Base-by-base conservation (phyloP, 2,113 vertebrate species). In the Numenius arquata region DNA sequence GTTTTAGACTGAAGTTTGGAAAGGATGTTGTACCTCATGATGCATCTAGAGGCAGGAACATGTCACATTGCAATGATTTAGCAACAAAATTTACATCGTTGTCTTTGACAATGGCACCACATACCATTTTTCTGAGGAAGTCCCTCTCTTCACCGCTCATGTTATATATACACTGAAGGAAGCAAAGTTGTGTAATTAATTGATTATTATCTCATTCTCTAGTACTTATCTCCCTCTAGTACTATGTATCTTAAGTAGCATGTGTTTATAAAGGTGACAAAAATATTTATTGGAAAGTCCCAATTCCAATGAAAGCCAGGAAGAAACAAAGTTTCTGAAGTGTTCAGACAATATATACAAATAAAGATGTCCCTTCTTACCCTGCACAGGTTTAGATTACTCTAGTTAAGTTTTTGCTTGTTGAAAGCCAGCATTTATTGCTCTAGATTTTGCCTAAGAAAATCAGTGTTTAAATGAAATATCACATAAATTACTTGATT, bases 11-110 rank as follows among this genome's bases (percentile, higher is more conserved):
- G 14, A 77, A 50, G 32, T 21, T 61, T n/a, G 67, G 43, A 84
- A 80, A 47, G 48, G 14, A 65, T 61, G 72, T 38, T 77, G 19
- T 32, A 73, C 25, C 12, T 50, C 25, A 43, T 5, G 22, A 52
- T 25, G 30, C 22, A 62, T 27, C 41, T 38, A 62, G 48, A 81
- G 52, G 43, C 41, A 43, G 26, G 50, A 75, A 40, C 13, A 12
- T 1, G 3, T 17, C 0, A 0, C 23, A 61, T 2, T 70, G 45
- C 20, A 62, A 62, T 43, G 48, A 71, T 48, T 79, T 32, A 40
- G 50, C 6, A 23, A 80, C 5, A 32, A 62, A 86, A 32, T 27
- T 50, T 32, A 72, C 14, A 36, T 20, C 40, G 9, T 2, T 55
- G 45, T 34, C 71, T 78, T 85, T 45, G 56, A 75, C 32, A 75